Evolutionary conservation across 2,113 vertebrate species (phyloP), one percentile per base, ranked within the genome.

Genomic region (Empidonax traillii): DNA sequence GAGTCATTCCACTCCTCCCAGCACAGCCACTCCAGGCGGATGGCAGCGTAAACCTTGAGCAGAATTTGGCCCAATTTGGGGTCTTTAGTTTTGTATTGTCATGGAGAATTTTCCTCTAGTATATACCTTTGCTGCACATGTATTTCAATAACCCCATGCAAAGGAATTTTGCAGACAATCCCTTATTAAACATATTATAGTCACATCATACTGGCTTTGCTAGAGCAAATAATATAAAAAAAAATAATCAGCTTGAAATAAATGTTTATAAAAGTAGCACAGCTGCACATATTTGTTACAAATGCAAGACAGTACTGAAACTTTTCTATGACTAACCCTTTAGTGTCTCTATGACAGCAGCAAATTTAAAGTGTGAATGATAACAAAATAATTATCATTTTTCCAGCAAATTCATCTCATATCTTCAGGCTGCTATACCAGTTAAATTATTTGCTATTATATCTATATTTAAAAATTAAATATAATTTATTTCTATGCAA

Each of bases 281-380:
- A 97, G 96, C 88, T 97, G 93, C 93, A 95, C 97, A 96, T 97
- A 96, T 95, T 96, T 94, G 78, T 84, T 96, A 91, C 87, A 93
- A 96, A 96, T 79, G 85, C 91, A 93, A 81, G 87, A 96, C 84
- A 91, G 69, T 61, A 75, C 59, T 44, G 55, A 84, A 95, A 91
- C 66, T 94, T 96, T 93, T 69, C 87, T 90, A 9, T 85, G 33
- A 93, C 91, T 97, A 94, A 96, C 89, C 78, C 94, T 96, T 97
- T 87, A 89, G 85, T 69, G 84, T 68, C 82, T 67, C 73, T 73
- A 19, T 65, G 89, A 79, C 51, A 87, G 95, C 69, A 94, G 76
- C 58, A 44, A 59, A 91, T 69, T 90, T 53, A 85, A 94, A 76
- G 53, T 88, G 55, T 33, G 76, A 80, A 28, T 22, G 67, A 67